Conservation (phyloP, 2,888 invertebrate genomes). For the Dilophus febrilis region DNA sequence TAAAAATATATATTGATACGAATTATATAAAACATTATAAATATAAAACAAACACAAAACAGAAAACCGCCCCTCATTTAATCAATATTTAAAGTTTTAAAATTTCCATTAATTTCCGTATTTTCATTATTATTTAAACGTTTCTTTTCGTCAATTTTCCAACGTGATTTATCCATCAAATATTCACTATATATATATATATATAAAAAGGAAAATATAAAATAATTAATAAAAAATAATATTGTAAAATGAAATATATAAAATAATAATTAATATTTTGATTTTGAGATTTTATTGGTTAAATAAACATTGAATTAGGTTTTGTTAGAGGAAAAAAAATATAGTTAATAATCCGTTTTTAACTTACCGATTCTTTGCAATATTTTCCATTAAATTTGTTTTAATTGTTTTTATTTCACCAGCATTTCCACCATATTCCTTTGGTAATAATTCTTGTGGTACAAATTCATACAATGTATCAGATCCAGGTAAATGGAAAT, state of each 20-base stretch:
- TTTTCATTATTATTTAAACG: background rate
- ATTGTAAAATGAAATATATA: background rate
- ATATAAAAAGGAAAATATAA: slow-evolving; percentile 16
- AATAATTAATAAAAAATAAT: background rate
- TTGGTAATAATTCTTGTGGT: slow-evolving; percentile 43
- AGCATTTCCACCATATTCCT: slow-evolving; percentile 50
- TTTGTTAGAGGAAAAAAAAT: background rate
- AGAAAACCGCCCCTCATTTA: too few relatives aligned
- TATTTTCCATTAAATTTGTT: slow-evolving; percentile 39
- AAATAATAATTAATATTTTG: background rate
- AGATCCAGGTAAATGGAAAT: slow-evolving; percentile 50
- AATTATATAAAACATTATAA: too few relatives aligned
- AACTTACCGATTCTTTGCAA: slow-evolving; percentile 40
- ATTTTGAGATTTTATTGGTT: too few relatives aligned
- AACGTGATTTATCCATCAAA: slow-evolving; percentile 38
- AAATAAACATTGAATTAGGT: too few relatives aligned
- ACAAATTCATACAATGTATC: slow-evolving; percentile 44
- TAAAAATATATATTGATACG: too few relatives aligned
- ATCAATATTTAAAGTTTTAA: slow-evolving; percentile 1
- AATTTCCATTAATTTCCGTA: background rate
- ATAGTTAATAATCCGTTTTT: slow-evolving; percentile 6
- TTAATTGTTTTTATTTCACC: slow-evolving; percentile 44
- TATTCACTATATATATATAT: slow-evolving; percentile 32
- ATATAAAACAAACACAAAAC: too few relatives aligned
- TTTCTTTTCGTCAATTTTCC: slow-evolving; percentile 38